These are phyloP conservation scores for Napeogenes sylphis DNA, from an alignment of 2,888 invertebrate species.

Conservation along the genomic window DNA sequence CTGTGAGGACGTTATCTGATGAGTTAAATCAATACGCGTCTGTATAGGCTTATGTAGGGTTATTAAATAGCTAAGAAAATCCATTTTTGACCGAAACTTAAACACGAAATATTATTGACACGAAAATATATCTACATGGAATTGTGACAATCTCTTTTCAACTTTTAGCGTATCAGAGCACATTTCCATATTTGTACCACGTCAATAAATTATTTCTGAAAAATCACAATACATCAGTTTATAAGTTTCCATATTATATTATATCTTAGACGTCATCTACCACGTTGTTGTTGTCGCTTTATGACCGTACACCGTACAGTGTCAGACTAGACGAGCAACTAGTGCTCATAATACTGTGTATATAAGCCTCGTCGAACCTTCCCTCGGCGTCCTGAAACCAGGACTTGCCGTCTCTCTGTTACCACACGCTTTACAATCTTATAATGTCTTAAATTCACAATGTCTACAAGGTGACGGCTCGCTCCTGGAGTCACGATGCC, in stretches of 20 bases:
- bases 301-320: slow-evolving; percentile 44
- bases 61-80: slow-evolving; percentile 20
- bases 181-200: slow-evolving; percentile 26
- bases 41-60: slow-evolving; percentile 26
- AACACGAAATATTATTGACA: slow-evolving; percentile 9
- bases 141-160: slow-evolving; percentile 22
- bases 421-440: neutral
- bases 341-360: slow-evolving; percentile 49
- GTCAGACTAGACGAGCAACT: slow-evolving; percentile 59
- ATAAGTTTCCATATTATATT: slow-evolving; percentile 16
- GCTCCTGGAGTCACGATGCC: slow-evolving; percentile 49
- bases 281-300: slow-evolving; percentile 70
- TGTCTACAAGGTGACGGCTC: neutral
- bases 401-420: slow-evolving; percentile 25
- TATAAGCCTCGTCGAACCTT: slow-evolving; percentile 42
- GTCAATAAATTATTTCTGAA: slow-evolving; percentile 17
- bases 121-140: slow-evolving; percentile 8
- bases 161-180: slow-evolving; percentile 29
- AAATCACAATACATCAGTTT: slow-evolving; percentile 14
- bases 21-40: slow-evolving; percentile 13
- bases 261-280: slow-evolving; percentile 37
- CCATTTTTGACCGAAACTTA: slow-evolving; percentile 14
- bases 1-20: slow-evolving; percentile 23
- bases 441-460: neutral
- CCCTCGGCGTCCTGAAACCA: slow-evolving; percentile 45